phyloP scores from a whole-genome alignment of 1,140 invertebrate genomes.

The Conopomorpha cramerella region DNA sequence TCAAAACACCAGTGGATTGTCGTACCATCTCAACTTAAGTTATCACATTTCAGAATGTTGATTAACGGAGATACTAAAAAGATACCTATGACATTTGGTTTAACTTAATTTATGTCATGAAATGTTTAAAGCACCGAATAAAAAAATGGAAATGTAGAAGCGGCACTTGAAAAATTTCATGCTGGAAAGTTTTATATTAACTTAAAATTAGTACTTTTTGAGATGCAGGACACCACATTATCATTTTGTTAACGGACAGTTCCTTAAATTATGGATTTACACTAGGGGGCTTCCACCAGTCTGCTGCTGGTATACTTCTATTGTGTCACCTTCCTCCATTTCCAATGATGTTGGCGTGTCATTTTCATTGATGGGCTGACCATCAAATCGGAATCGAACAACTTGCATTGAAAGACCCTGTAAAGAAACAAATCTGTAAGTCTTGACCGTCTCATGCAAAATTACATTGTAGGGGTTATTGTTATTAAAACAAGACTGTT shows the following conservation, averaged over 20 bases:
- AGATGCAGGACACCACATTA: constrained; percentile 35
- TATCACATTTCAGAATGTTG: constrained; percentile 51
- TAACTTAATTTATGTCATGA: constrained; percentile 26
- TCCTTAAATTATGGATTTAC: constrained; percentile 40
- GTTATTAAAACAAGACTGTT: too few relatives aligned
- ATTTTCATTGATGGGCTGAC: constrained; percentile 91
- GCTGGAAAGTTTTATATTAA: constrained; percentile 4
- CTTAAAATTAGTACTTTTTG: constrained; percentile 46
- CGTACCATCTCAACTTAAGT: constrained; percentile 28
- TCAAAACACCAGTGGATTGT: constrained; percentile 26
- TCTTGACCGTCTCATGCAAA: too few relatives aligned
- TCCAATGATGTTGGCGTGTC: constrained; percentile 88
- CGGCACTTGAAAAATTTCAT: constrained; percentile 21
- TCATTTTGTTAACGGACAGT: constrained; percentile 36
- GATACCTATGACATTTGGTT: constrained; percentile 43
- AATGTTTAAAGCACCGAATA: constrained; percentile 20
- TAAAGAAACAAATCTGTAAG: constrained; percentile 21
- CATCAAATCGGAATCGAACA: constrained; percentile 91
- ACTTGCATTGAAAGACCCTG: constrained; percentile 84
- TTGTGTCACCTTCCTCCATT: constrained; percentile 95
- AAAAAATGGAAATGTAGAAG: constrained; percentile 8
- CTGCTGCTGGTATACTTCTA: constrained; percentile 95
- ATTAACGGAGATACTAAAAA: constrained; percentile 17
- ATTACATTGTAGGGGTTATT: too few relatives aligned
- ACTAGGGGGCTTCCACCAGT: constrained; percentile 71